phyloP scores from a whole-genome alignment of 1,140 invertebrate genomes.

The Pantala flavescens region DNA sequence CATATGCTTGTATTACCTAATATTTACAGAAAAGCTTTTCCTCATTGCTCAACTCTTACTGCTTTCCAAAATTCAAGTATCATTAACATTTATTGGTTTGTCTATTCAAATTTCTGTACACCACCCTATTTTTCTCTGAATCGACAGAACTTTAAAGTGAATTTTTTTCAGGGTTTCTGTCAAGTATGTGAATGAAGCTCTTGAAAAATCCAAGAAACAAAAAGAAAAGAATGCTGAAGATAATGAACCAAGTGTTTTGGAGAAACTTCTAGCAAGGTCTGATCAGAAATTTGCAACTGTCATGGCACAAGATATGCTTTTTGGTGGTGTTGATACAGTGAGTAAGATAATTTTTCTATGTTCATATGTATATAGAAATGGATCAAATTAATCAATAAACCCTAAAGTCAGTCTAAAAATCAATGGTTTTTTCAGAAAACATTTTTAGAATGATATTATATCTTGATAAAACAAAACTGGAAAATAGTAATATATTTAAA shows the following conservation, averaged over 20 bases:
- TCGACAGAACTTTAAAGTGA: neutral
- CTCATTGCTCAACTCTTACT: no score
- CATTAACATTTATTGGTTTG: no score
- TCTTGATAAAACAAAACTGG: no score
- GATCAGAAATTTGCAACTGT: conserved; percentile 11
- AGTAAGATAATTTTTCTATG: conserved; percentile 22
- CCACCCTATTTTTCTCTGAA: neutral
- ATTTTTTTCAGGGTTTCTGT: conserved; percentile 15
- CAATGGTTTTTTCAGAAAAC: no score
- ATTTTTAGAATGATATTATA: no score
- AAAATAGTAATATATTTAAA: no score
- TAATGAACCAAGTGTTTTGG: conserved; percentile 17
- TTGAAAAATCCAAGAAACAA: conserved; percentile 7
- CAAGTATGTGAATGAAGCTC: conserved; percentile 16
- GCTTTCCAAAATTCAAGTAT: no score
- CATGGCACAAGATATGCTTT: conserved; percentile 20
- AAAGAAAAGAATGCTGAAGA: conserved; percentile 28
- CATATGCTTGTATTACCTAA: no score
- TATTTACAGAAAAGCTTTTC: no score
- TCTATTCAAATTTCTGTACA: neutral
- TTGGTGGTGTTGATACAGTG: conserved; percentile 24
- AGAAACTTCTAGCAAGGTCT: conserved; percentile 11
- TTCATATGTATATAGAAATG: no score
- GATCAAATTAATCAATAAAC: no score
- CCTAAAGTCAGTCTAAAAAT: no score